Percentiles rank a stretch among this genome's conserved stretches.
phyloP scores from a whole-genome alignment of 1,140 invertebrate genomes.

The Danaus plexippus region DNA sequence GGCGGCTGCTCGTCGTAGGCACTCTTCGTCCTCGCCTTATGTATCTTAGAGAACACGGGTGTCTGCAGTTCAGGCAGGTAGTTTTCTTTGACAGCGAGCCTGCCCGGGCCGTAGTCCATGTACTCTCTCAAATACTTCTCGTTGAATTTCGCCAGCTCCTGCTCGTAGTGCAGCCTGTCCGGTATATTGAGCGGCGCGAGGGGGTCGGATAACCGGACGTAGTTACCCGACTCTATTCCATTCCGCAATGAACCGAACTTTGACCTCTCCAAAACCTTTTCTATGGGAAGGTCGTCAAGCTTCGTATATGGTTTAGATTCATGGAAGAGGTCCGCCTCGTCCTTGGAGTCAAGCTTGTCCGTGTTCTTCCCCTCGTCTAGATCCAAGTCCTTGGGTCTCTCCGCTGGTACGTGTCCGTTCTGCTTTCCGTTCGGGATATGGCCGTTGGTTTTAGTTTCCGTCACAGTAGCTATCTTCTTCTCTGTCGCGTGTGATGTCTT shows the following conservation, averaged over 20 bases:
- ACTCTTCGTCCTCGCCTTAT: slow-evolving; percentile 50
- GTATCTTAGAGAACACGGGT: slow-evolving; percentile 58
- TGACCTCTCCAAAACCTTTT: slow-evolving; percentile 51
- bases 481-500: slow-evolving; percentile 39
- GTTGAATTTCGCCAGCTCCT: slow-evolving; percentile 60
- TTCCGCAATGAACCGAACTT: slow-evolving; percentile 64
- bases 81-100: slow-evolving; percentile 50
- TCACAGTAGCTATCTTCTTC: slow-evolving; percentile 48
- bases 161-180: slow-evolving; percentile 56
- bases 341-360: slow-evolving; percentile 22
- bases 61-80: slow-evolving; percentile 65
- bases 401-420: slow-evolving; percentile 37
- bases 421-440: slow-evolving; percentile 28
- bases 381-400: slow-evolving; percentile 55
- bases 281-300: slow-evolving; percentile 40
- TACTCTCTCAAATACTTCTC: slow-evolving; percentile 59
- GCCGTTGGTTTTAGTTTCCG: slow-evolving; percentile 28
- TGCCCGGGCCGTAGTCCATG: slow-evolving; percentile 40
- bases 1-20: slow-evolving; percentile 54
- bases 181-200: slow-evolving; percentile 43
- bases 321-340: slow-evolving; percentile 39
- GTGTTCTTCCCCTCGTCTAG: slow-evolving; percentile 38
- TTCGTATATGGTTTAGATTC: slow-evolving; percentile 42
- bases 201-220: slow-evolving; percentile 53
- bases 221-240: slow-evolving; percentile 54